These are phyloP conservation scores for Coccyzus lansbergi DNA, from an alignment of 2,797 vertebrate species.

Conservation along the genomic window DNA sequence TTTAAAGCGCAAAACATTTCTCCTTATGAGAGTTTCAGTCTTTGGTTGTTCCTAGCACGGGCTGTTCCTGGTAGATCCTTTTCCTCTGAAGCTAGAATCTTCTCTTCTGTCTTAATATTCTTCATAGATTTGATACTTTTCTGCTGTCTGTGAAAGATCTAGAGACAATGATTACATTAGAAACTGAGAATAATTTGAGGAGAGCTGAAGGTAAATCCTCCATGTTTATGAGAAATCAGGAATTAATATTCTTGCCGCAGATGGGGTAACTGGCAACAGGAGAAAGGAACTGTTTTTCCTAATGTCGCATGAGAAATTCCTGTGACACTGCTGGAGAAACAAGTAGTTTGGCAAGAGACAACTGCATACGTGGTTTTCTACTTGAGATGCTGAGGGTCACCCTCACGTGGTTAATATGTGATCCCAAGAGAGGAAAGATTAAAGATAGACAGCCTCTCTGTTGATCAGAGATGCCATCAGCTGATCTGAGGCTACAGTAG, in stretches of 20 bases:
- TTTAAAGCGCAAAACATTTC: neutral
- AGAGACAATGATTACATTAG: neutral
- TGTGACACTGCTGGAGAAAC: neutral
- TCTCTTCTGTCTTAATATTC: neutral
- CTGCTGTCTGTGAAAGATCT: neutral
- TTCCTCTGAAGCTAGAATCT: neutral
- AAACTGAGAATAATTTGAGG: neutral
- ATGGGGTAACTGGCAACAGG: neutral
- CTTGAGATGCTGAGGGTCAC: neutral
- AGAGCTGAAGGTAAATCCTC: neutral
- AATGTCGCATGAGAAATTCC: neutral
- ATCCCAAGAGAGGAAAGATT: neutral
- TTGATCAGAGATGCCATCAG: slow-evolving; percentile 39
- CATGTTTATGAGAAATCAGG: neutral
- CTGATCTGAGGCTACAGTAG: neutral
- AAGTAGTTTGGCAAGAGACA: neutral
- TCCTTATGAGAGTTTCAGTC: neutral
- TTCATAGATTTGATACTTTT: neutral
- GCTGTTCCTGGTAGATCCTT: neutral
- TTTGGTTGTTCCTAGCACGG: neutral
- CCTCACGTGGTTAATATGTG: neutral
- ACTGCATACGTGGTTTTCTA: neutral
- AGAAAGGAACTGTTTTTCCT: neutral
- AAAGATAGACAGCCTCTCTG: slow-evolving; percentile 4
- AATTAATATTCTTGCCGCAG: neutral